Evolutionary conservation across 2,888 invertebrate species (phyloP), one percentile per base, ranked within the genome.

Genomic region (Pandemis corylana): DNA sequence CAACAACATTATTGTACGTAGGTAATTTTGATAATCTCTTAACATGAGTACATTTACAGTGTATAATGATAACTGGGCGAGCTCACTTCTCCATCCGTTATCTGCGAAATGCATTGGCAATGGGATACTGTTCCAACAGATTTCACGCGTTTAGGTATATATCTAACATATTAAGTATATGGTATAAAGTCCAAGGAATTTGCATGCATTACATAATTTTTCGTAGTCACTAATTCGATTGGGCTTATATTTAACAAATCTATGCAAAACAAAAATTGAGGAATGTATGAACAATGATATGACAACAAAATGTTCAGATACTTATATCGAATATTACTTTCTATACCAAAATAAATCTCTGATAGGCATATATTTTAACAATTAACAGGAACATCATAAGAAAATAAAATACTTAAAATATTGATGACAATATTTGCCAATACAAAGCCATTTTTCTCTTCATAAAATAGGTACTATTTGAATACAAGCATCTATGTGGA

Each of bases 371-470:
- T 70, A 74, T 15, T 75, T 79, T 75, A 78, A 78, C 75, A 79
- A 76, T 80, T 79, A 81, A 80, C 81, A 85, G 85, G 83, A 84
- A 84, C 84, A 81, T 81, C 79, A 79, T 51, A 79, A 68, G 73
- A 73, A 80, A 77, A 74, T 65, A 75, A 70, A 70, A 70, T 62
- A 66, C 70, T 70, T 71, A 67, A 74, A 66, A 66, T 63, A 71
- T 67, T 53, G 62, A 70, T 53, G 44, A 67, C 46, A 63, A 70
- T n/a, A 49, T 71, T 65, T 69, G 72, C 71, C 76, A 72, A 71
- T 68, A 64, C 73, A 56, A 67, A 63, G 56, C 44, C 36, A 51
- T 65, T 72, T 56, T 70, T 53, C 20, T 67, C 10, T 56, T 36
- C 56, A 56, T 59, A 10, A 1, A 28, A 28, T 59, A 28, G 15